Base-by-base conservation (phyloP, 2,797 vertebrate genomes). In the Acrossocheilus fasciatus region DNA sequence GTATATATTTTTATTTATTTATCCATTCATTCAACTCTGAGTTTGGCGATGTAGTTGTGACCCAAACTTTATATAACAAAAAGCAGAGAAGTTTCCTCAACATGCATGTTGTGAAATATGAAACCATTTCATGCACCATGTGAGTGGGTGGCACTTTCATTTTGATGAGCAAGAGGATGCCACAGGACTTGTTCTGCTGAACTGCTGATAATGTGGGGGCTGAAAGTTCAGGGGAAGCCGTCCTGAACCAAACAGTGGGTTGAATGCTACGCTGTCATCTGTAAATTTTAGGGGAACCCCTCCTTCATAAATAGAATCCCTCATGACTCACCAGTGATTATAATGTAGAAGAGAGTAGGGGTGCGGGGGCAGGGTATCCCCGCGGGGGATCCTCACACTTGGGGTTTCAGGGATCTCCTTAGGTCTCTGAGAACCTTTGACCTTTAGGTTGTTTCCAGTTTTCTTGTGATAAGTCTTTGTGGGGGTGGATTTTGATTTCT, bases 391-490 rank as follows among this genome's bases (percentile, higher is more conserved):
- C 86, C 87, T 88, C 83, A 83, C 72, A 84, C 82, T 84, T 86
- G 90, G 93, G 93, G 92, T 94, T 93, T 75, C 92, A 94, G 94
- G 95, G 94, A 92, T 95, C 91, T 94, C 94, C 94, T 85, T 52
- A 87, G 86, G 79, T 85, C 66, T 85, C 62, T 87, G 43, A 72
- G 41, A 85, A 81, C 69, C 82, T 82, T 59, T 89, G 79, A 87
- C 84, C 78, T 88, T 87, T 87, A 80, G 41, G 81, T 87, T 73
- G 18, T 89, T 91, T 91, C 89, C 91, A 88, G 62, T 77, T 73
- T 75, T 87, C 79, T 64, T 68, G 39, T 82, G 66, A 86, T 84
- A 50, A 70, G 81, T 89, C 76, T 87, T 82, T 76, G 81, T 66
- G 88, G 75, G 69, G 87, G 89, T 79, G 66, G 66, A 84, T 84